A percentile compares a stretch with the other conserved stretches of the same genome.
phyloP scores from a whole-genome alignment of 2,797 vertebrate species.

The Danio albolineatus region DNA sequence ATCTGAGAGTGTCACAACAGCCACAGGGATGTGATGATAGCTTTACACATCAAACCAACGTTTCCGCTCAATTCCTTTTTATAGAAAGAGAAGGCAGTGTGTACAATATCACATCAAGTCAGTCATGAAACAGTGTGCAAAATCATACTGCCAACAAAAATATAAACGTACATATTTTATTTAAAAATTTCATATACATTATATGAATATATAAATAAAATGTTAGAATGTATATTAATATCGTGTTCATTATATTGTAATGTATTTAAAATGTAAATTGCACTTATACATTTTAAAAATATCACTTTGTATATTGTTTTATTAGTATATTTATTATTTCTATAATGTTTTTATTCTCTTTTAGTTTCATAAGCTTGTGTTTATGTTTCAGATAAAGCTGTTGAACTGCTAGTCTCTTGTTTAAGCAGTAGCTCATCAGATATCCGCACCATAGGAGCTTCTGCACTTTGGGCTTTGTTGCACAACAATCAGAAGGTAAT shows the following conservation, averaged over 20 bases:
- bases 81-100: neutral
- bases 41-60: neutral
- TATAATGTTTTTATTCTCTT: neutral
- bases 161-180: no score
- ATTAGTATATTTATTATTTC: neutral
- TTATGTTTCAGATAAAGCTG: constrained; percentile 82
- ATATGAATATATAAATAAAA: no score
- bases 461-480: constrained; percentile 92
- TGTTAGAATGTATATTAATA: no score
- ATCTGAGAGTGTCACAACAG: neutral
- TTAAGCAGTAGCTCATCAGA: constrained; percentile 82
- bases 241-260: no score
- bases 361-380: neutral
- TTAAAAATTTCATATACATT: no score
- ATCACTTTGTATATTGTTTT: no score
- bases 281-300: no score
- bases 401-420: constrained; percentile 81
- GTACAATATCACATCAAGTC: neutral
- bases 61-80: constrained; percentile 16
- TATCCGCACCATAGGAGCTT: constrained; percentile 86
- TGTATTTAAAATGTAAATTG: no score
- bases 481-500: constrained; percentile 93
- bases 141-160: neutral
- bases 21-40: neutral
- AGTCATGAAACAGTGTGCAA: neutral